A percentile compares a stretch with the other conserved stretches of the same genome.
These are phyloP conservation scores for Priocnemis perturbator DNA, from an alignment of 2,888 invertebrate genomes.

Conservation along the genomic window DNA sequence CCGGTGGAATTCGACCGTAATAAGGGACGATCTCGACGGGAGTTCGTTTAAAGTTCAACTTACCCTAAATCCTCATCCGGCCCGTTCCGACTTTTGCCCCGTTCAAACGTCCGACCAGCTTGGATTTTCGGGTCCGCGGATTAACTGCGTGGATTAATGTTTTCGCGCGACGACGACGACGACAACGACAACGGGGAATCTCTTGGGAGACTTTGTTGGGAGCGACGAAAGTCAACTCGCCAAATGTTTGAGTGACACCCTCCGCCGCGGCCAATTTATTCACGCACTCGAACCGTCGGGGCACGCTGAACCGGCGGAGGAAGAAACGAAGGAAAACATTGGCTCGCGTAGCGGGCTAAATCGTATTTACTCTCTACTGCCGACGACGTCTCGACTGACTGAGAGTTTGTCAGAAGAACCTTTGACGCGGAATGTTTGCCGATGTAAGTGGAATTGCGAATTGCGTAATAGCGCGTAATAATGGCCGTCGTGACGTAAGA, in stretches of 20 bases:
- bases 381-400: no score
- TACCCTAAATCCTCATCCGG: conserved; percentile 13
- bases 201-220: neutral
- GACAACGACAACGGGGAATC: no score
- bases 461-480: conserved; percentile 13
- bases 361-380: no score
- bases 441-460: conserved; percentile 11
- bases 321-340: neutral
- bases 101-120: conserved; percentile 20
- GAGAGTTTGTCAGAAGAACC: no score
- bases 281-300: neutral
- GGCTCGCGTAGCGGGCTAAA: no score
- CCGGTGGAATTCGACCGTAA: neutral
- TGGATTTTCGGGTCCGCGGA: conserved; percentile 23
- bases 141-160: conserved; percentile 5
- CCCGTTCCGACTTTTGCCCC: conserved; percentile 26
- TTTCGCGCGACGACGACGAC: no score
- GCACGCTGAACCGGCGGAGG: neutral
- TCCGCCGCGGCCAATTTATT: neutral
- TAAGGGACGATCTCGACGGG: neutral
- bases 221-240: neutral
- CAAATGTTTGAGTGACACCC: no score
- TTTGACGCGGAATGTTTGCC: neutral
- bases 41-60: conserved; percentile 25
- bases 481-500: neutral